These are phyloP conservation scores for Pygocentrus nattereri DNA, from an alignment of 2,797 vertebrate species.

Conservation along the genomic window DNA sequence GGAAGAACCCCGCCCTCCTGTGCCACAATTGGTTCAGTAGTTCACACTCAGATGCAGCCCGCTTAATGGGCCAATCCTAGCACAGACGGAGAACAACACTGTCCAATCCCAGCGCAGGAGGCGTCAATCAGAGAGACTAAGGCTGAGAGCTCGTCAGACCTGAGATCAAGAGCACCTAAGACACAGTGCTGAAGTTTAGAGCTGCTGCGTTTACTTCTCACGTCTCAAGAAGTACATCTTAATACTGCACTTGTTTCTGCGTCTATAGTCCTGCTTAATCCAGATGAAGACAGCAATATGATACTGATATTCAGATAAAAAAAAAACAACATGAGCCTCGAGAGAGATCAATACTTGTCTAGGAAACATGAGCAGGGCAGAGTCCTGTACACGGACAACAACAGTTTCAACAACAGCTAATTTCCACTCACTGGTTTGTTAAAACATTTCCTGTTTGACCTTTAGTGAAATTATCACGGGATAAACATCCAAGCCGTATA, in stretches of 20 bases:
- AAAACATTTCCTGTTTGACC: not conserved
- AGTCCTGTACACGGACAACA: not conserved
- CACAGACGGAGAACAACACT: not conserved
- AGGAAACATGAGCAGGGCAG: not conserved
- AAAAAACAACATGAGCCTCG: too few relatives aligned
- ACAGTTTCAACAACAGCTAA: not conserved
- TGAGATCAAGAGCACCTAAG: constrained; percentile 25
- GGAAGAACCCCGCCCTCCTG: not conserved
- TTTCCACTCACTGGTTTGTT: not conserved
- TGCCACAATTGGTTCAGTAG: not conserved
- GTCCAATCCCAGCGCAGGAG: constrained; percentile 2
- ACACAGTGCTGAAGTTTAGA: not conserved
- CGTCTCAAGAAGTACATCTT: not conserved
- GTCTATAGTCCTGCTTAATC: not conserved
- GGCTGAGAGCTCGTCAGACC: constrained; percentile 21
- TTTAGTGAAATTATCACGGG: not conserved
- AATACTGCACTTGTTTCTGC: not conserved
- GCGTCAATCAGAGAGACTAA: constrained; percentile 48
- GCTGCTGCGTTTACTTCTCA: not conserved
- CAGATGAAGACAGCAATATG: not conserved
- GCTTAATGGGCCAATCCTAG: not conserved
- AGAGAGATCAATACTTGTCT: too few relatives aligned
- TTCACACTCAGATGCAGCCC: not conserved
- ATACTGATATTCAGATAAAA: not conserved
- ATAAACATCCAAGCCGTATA: constrained; percentile 8